Evolutionary conservation across 2,888 invertebrate genomes (phyloP).

Genomic region (Luperina nickerlii): DNA sequence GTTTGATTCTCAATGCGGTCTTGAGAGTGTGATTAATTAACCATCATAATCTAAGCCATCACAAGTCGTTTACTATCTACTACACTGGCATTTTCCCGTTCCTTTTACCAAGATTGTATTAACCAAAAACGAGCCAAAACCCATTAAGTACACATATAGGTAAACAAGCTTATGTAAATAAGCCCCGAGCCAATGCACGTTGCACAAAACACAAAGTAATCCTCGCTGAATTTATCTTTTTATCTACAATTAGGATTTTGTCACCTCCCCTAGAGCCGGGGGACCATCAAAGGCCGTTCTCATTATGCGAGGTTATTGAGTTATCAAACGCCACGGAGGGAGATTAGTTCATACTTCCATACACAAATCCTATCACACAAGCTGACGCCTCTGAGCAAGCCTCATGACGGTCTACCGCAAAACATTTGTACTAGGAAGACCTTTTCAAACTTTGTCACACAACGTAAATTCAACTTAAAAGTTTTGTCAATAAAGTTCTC

Average conservation of each 20-base stretch:
- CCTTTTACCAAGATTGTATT: slow-evolving; percentile 25
- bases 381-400: slow-evolving; percentile 89
- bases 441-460: slow-evolving; percentile 67
- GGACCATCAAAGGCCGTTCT: slow-evolving; percentile 86
- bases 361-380: slow-evolving; percentile 90
- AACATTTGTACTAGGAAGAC: slow-evolving; percentile 64
- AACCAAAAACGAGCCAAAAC: slow-evolving; percentile 46
- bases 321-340: slow-evolving; percentile 87
- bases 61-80: background rate
- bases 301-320: slow-evolving; percentile 89
- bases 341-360: slow-evolving; percentile 90
- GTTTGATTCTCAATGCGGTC: background rate
- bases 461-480: slow-evolving; percentile 62
- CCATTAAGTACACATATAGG: slow-evolving; percentile 48
- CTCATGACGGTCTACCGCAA: slow-evolving; percentile 89
- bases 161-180: slow-evolving; percentile 67
- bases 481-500: background rate
- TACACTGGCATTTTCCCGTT: background rate
- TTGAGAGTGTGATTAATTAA: background rate
- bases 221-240: slow-evolving; percentile 88
- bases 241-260: slow-evolving; percentile 90
- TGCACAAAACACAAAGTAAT: slow-evolving; percentile 74
- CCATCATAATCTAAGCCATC: background rate
- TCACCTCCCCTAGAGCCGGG: slow-evolving; percentile 80
- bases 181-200: slow-evolving; percentile 68